Evolutionary conservation across 1,140 invertebrate species (phyloP).

Genomic region (Dendroctonus valens): DNA sequence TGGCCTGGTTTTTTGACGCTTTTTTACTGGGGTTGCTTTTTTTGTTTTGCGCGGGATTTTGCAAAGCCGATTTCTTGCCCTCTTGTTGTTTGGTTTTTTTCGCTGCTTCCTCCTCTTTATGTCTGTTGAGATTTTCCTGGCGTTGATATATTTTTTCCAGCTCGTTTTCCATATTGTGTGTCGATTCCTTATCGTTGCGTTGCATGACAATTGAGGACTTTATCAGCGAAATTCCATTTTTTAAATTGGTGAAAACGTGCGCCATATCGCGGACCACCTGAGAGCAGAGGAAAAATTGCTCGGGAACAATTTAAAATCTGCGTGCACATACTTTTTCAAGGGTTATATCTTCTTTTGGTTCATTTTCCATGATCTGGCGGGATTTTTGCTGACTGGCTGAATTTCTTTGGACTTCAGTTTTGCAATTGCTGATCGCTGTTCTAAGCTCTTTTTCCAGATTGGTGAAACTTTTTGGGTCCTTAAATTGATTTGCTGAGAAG

Average conservation of each 20-base stretch:
- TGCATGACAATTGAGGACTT: not conserved
- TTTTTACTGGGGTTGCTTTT: conserved; percentile 1
- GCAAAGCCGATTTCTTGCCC: not conserved
- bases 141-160: conserved; percentile 15
- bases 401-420: no score
- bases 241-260: conserved; percentile 42
- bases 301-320: no score
- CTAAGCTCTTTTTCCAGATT: no score
- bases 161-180: conserved; percentile 4
- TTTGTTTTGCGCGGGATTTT: conserved; percentile 2
- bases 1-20: not conserved
- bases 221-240: conserved; percentile 24
- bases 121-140: conserved; percentile 2
- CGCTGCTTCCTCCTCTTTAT: not conserved
- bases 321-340: no score
- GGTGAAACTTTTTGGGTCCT: no score
- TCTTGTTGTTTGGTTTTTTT: not conserved
- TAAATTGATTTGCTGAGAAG: no score
- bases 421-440: no score
- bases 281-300: not conserved
- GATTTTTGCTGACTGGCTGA: no score
- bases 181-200: not conserved
- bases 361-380: no score
- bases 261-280: conserved; percentile 13
- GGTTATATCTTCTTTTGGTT: no score